Percentiles rank a stretch among this genome's conserved stretches.
Conservation (phyloP, 2,888 invertebrate species). For the Marronus borbonicus region DNA sequence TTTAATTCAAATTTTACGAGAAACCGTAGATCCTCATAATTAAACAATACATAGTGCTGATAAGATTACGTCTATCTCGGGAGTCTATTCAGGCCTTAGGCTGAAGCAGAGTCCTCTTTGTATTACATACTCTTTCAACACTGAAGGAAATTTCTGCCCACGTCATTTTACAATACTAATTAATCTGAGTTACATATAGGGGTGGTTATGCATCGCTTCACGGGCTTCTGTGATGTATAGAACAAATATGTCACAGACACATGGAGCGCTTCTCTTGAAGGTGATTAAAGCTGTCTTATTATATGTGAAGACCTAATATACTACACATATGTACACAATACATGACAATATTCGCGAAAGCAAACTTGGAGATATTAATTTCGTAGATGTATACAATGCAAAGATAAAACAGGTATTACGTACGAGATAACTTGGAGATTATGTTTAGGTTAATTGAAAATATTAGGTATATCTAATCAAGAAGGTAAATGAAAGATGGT, state of each 20-base stretch:
- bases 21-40: background rate
- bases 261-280: background rate
- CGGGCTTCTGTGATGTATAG: background rate
- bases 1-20: background rate
- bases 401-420: too few relatives aligned
- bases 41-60: conserved; percentile 3
- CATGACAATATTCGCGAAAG: too few relatives aligned
- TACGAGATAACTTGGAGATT: too few relatives aligned
- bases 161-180: conserved; percentile 19
- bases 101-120: background rate
- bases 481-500: too few relatives aligned
- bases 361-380: too few relatives aligned
- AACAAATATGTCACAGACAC: conserved; percentile 9
- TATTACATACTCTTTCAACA: background rate
- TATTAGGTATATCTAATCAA: too few relatives aligned
- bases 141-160: conserved; percentile 18
- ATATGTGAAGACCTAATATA: background rate
- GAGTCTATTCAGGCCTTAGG: background rate
- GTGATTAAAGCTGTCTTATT: background rate
- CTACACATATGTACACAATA: background rate
- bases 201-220: background rate
- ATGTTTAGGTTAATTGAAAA: too few relatives aligned
- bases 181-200: conserved; percentile 4
- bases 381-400: too few relatives aligned
- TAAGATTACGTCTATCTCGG: background rate